Percentiles rank a stretch among this genome's conserved stretches.
phyloP scores from a whole-genome alignment of 2,113 vertebrate genomes.

The Ailurus styani region DNA sequence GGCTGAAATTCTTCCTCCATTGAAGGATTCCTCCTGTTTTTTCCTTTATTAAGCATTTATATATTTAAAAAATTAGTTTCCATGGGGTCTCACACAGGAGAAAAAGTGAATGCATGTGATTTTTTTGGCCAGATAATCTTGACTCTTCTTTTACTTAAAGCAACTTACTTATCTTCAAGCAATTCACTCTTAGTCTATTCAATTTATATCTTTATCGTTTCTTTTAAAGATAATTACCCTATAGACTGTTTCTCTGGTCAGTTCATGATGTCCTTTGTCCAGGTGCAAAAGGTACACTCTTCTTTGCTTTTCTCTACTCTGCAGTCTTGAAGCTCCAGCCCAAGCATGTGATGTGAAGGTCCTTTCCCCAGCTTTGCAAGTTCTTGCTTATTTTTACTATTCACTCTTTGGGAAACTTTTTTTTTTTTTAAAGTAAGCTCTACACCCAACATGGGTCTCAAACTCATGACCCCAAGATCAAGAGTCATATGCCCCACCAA shows the following conservation, averaged over 20 bases:
- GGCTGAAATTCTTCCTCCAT: neutral
- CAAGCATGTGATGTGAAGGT: neutral
- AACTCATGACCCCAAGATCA: neutral
- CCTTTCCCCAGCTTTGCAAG: neutral
- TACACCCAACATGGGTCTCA: neutral
- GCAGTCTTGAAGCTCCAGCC: neutral
- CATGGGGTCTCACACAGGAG: neutral
- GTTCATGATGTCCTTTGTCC: neutral
- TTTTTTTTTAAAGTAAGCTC: neutral
- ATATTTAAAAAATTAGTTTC: conserved; percentile 22
- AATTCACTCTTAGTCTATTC: neutral
- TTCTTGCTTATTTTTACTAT: conserved; percentile 45
- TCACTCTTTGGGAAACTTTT: neutral
- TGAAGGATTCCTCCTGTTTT: neutral
- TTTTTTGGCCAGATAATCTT: neutral
- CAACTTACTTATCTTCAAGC: neutral
- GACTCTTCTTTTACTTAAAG: neutral
- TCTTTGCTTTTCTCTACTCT: neutral
- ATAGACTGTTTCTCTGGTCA: neutral
- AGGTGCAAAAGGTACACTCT: neutral
- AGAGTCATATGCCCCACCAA: neutral
- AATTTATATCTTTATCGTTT: neutral
- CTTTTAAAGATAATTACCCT: neutral
- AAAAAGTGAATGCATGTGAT: neutral
- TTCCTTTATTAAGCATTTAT: neutral